phyloP scores from a whole-genome alignment of 2,888 invertebrate genomes.

The Cephonodes hylas region DNA sequence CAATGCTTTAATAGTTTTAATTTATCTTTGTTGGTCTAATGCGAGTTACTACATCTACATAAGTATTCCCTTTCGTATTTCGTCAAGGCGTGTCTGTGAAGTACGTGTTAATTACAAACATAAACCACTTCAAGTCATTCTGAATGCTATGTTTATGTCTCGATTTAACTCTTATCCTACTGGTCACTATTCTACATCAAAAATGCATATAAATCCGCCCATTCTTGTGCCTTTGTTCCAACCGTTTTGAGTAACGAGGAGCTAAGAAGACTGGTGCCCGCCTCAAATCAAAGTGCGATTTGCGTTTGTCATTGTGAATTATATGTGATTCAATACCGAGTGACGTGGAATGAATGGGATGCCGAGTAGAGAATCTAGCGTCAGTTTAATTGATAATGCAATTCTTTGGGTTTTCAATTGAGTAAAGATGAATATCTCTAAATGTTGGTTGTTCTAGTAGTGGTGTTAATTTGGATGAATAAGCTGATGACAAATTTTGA shows the following conservation, averaged over 20 bases:
- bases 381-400: neutral
- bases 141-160: too few relatives aligned
- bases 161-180: too few relatives aligned
- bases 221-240: conserved; percentile 24
- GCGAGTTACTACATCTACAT: too few relatives aligned
- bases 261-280: conserved; percentile 53
- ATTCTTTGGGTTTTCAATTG: too few relatives aligned
- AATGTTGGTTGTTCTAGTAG: neutral
- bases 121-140: too few relatives aligned
- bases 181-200: neutral
- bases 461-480: neutral
- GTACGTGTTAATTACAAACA: too few relatives aligned
- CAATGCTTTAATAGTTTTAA: too few relatives aligned
- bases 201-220: conserved; percentile 9
- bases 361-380: neutral
- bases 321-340: neutral
- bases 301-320: conserved; percentile 43
- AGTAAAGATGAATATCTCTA: neutral
- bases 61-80: too few relatives aligned
- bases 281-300: conserved; percentile 54
- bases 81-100: too few relatives aligned
- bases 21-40: too few relatives aligned
- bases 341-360: neutral
- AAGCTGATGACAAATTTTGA: too few relatives aligned
- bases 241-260: conserved; percentile 54